Percentiles rank a stretch among this genome's conserved stretches.
These are phyloP conservation scores for Zootermopsis nevadensis DNA, from an alignment of 2,888 invertebrate species.

Conservation along the genomic window DNA sequence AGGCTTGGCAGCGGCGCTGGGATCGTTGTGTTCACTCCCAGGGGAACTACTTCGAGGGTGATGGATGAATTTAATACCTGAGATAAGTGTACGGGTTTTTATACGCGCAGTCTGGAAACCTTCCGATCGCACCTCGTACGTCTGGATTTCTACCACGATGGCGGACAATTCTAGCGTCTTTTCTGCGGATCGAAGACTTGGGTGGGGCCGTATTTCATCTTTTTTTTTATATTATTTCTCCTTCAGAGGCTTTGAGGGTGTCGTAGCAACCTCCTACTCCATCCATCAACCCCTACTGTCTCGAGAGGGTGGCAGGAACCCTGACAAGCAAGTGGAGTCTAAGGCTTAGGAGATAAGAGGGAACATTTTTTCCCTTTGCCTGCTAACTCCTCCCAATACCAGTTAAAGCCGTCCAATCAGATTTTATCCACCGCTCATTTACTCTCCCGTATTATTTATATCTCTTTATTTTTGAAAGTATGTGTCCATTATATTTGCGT, in stretches of 20 bases:
- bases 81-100: too few relatives aligned
- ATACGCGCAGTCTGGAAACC: too few relatives aligned
- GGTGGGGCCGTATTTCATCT: conserved; percentile 11
- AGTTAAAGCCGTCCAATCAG: conserved; percentile 28
- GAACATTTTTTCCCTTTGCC: conserved; percentile 11
- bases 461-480: too few relatives aligned
- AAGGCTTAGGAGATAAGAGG: conserved; percentile 7
- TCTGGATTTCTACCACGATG: background rate
- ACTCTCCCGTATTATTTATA: background rate
- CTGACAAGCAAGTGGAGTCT: conserved; percentile 12
- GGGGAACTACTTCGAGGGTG: too few relatives aligned
- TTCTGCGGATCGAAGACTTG: background rate
- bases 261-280: background rate
- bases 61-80: too few relatives aligned
- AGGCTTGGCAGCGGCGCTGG: too few relatives aligned
- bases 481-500: too few relatives aligned
- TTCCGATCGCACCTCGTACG: background rate
- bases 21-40: too few relatives aligned
- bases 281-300: conserved; percentile 16
- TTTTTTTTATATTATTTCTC: conserved; percentile 19
- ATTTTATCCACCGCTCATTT: conserved; percentile 13
- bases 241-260: conserved; percentile 2
- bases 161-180: conserved; percentile 9
- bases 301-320: conserved; percentile 21
- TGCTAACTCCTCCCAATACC: conserved; percentile 31